Base-by-base conservation (phyloP, 2,113 vertebrate species). In the Campylomormyrus numenius region DNA sequence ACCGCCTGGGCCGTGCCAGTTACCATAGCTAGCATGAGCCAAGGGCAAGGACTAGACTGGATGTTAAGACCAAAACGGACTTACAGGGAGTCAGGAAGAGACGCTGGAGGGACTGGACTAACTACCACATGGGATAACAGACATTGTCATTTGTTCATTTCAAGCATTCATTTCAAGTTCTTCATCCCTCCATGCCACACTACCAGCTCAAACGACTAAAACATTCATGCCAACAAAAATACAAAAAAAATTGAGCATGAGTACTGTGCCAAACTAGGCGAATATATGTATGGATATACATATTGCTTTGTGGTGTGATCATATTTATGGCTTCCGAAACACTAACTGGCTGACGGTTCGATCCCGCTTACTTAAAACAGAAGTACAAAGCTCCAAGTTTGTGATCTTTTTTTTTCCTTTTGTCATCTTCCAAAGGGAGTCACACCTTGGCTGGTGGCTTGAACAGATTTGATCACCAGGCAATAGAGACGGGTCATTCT, bases 371-470 rank as follows among this genome's bases (percentile, higher is more conserved):
- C 35, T 27, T 91, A 85, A 83, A 74, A 89, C 91, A 83, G 52
- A 53, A 89, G 88, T 58, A 88, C 27, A 92, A 92, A 94, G 92
- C 52, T 94, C 92, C 93, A 91, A 92, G 95, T 93, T 91, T 93
- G 92, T 94, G 88, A 92, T 87, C 5, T 88, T 89, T 89, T 85
- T 74, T 62, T 94, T 93, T 95, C 93, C 93, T 96, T 95, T 95
- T 97, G 95, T 96, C 95, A 94, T 96, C 95, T 96, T 95, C 93
- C 94, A 95, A 96, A 99, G 98, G 98, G 98, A 96, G 97, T 99
- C 94, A 99, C 98, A 62, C 98, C 98, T 31, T 99, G 98, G 98
- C 97, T 99, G 95, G 98, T 99, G 95, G 98, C 98, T 96, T 96
- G 97, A 97, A 96, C 96, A 95, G 95, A 96, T 94, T 96, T 96